Percentiles rank a stretch among this genome's conserved stretches.
Evolutionary conservation across 2,113 vertebrate genomes (phyloP).

Genomic region (Calyptommatus sinebrachiatus): DNA sequence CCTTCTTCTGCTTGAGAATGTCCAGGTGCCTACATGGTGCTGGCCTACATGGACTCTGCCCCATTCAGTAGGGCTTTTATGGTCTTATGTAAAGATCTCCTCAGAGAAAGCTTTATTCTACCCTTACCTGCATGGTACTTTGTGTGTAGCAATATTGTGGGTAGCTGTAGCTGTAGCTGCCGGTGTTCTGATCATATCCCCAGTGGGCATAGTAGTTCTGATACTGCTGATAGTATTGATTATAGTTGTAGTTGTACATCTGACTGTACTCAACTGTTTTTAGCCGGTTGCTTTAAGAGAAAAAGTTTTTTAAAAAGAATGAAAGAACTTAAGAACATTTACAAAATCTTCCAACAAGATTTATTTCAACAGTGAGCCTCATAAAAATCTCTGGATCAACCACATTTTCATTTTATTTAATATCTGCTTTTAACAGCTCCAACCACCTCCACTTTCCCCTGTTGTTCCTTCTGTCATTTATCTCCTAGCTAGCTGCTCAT

Average conservation of each 20-base stretch:
- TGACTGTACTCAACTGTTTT: conserved; percentile 77
- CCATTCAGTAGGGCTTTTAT: no score
- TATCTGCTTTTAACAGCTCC: background rate
- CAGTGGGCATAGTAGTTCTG: conserved; percentile 85
- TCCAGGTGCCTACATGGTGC: no score
- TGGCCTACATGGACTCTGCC: no score
- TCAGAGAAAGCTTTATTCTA: no score
- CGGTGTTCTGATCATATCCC: conserved; percentile 87
- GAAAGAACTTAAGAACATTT: conserved; percentile 13
- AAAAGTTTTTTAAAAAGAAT: conserved; percentile 28
- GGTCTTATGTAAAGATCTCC: no score
- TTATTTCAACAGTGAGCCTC: conserved; percentile 25
- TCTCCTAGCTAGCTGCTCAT: background rate
- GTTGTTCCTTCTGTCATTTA: background rate
- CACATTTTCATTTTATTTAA: background rate
- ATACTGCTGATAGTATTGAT: conserved; percentile 85
- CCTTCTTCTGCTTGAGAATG: no score
- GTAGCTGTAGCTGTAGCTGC: conserved; percentile 84
- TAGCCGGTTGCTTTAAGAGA: conserved; percentile 70
- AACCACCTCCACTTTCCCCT: background rate
- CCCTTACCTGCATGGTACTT: conserved; percentile 80
- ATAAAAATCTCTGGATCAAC: background rate
- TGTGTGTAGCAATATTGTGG: conserved; percentile 87
- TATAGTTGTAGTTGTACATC: conserved; percentile 78
- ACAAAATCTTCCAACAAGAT: background rate